These are phyloP conservation scores for Scopus umbretta DNA, from an alignment of 2,113 vertebrate genomes.

Conservation along the genomic window DNA sequence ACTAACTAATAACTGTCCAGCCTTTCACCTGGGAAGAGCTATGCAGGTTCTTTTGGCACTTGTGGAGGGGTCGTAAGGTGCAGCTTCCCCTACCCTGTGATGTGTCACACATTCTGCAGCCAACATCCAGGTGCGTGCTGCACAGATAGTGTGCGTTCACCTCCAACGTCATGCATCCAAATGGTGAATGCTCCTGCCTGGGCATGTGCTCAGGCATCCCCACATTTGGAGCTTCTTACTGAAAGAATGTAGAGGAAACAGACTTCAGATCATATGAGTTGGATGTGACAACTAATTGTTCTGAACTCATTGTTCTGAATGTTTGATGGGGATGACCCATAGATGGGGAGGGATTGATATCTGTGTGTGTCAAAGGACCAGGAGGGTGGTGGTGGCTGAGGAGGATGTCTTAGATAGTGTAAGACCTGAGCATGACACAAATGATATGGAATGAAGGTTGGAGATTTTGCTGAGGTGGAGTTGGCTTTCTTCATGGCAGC, in stretches of 20 bases:
- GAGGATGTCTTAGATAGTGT: background rate
- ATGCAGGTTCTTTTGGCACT: background rate
- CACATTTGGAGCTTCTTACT: background rate
- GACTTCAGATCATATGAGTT: background rate
- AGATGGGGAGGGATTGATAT: rapidly evolving
- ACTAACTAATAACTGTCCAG: background rate
- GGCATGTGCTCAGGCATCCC: background rate
- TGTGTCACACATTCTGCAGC: background rate
- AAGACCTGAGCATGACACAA: background rate
- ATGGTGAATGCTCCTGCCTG: background rate
- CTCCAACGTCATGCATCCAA: rapidly evolving
- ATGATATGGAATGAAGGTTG: background rate
- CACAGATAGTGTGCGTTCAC: rapidly evolving
- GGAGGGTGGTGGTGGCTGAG: background rate
- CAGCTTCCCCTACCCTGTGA: background rate
- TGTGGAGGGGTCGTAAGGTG: rapidly evolving
- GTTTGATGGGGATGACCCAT: background rate
- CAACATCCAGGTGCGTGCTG: background rate
- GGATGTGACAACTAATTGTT: background rate
- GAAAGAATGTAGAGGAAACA: rapidly evolving
- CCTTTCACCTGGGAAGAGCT: background rate
- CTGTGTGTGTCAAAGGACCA: background rate
- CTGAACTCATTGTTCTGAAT: background rate
- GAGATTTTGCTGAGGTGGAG: background rate
- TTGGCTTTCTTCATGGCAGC: background rate